These are phyloP conservation scores for Drosophila rubida DNA, from an alignment of 2,888 invertebrate species.

Conservation along the genomic window DNA sequence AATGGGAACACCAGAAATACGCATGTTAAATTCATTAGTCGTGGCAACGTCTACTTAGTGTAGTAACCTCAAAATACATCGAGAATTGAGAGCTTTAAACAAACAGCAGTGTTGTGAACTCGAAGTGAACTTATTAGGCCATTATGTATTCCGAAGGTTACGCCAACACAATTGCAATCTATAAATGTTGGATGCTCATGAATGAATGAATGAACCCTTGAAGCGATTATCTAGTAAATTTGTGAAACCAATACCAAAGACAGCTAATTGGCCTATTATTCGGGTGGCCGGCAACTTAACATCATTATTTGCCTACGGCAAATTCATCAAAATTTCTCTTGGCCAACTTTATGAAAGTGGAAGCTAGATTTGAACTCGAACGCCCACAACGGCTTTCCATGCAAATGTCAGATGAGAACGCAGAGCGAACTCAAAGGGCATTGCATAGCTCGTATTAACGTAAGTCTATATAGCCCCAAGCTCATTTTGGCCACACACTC, in stretches of 20 bases:
- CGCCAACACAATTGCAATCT: background rate
- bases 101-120: background rate
- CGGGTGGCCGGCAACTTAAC: background rate
- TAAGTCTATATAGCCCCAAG: constrained; percentile 18
- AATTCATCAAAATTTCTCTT: background rate
- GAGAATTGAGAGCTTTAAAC: background rate
- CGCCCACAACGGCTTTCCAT: background rate
- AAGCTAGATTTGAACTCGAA: constrained; percentile 6
- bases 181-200: background rate
- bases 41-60: background rate
- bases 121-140: too few species aligned
- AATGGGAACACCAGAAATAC: background rate
- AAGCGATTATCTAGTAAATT: background rate
- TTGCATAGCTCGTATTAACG: constrained; percentile 35
- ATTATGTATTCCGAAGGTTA: too few species aligned
- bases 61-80: background rate
- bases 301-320: background rate
- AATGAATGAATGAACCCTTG: background rate
- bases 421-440: constrained; percentile 37
- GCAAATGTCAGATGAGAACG: constrained; percentile 20
- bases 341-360: background rate
- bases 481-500: background rate
- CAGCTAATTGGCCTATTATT: background rate
- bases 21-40: background rate
- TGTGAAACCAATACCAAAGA: background rate